A percentile compares a stretch with the other conserved stretches of the same genome.
phyloP scores from a whole-genome alignment of 2,797 vertebrate species.

The Gambusia yucatana region DNA sequence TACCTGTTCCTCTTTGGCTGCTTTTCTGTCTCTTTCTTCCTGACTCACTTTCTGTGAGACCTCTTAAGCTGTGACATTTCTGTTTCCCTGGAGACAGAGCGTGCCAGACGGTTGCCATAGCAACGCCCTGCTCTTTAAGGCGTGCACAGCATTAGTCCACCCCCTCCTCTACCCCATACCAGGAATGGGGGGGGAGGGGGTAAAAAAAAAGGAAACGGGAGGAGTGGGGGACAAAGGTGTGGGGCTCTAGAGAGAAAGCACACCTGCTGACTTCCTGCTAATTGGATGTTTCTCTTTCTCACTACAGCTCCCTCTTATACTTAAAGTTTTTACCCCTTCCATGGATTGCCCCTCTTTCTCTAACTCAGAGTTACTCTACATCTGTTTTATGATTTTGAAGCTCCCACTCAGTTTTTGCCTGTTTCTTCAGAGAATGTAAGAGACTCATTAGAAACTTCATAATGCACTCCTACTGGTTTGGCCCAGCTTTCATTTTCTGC shows the following conservation, averaged over 20 bases:
- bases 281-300: constrained; percentile 83
- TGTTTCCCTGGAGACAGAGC: constrained; percentile 90
- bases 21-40: constrained; percentile 53
- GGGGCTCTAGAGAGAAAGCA: constrained; percentile 72
- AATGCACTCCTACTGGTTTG: not conserved
- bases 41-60: constrained; percentile 76
- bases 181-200: constrained; percentile 48
- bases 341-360: constrained; percentile 39
- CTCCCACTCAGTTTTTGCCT: constrained; percentile 24
- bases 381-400: constrained; percentile 26
- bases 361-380: constrained; percentile 23
- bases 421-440: constrained; percentile 21
- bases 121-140: constrained; percentile 87
- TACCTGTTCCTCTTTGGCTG: constrained; percentile 61
- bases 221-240: constrained; percentile 18
- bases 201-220: constrained; percentile 13
- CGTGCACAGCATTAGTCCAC: constrained; percentile 72
- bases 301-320: constrained; percentile 61
- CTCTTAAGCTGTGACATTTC: constrained; percentile 85
- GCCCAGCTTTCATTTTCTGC: not conserved
- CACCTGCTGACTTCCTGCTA: constrained; percentile 85
- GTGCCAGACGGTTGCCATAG: constrained; percentile 88
- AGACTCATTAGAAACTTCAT: constrained; percentile 24
- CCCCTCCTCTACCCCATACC: constrained; percentile 59
- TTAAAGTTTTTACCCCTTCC: constrained; percentile 68